Evolutionary conservation across 2,113 vertebrate genomes (phyloP), one percentile per base, ranked within the genome.

Genomic region (Corynorhinus townsendii): DNA sequence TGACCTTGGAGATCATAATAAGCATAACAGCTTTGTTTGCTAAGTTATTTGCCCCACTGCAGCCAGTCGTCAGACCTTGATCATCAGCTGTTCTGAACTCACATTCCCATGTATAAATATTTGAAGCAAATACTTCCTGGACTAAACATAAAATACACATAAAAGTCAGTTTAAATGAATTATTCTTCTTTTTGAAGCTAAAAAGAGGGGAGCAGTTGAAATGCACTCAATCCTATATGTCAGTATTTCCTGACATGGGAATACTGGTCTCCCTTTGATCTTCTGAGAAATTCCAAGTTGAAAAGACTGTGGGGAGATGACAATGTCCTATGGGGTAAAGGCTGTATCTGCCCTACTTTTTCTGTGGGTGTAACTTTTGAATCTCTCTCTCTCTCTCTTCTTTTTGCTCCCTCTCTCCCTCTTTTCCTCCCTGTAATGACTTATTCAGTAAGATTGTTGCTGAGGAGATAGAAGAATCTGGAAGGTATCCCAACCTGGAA

Each of bases 61-160:
- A 10, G 43, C 82, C 71, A 59, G 49, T n/a, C 38, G 26, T 68
- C 92, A 82, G 40, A 30, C 35, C 71, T 28, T 26, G 30, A 69
- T 38, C 83, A 26, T 81, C 94, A 89, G 71, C 91, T 84, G 86
- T 92, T 93, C 82, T 59, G 56, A 86, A 49, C 49, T 89, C 76
- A 91, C 73, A 68, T 84, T 89, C 79, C 15, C 82, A 47, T 30
- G 79, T 28, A 81, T 59, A 71, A 92, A 89, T 45, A 89, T 43
- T 24, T 66, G 93, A 92, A 96, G 88, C 92, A 95, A 95, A 84
- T 54, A 45, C 56, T 90, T 95, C 89, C 86, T 47, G 88, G 14
- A 75, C 85, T 96, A 73, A 96, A 97, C 94, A 96, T 91, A 94
- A 92, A 93, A 35, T 43, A 35, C 86, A 93, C 77, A 95, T 76